A percentile compares a stretch with the other conserved stretches of the same genome.
Conservation (phyloP, 2,888 invertebrate genomes). For the Polietes domitor region DNA sequence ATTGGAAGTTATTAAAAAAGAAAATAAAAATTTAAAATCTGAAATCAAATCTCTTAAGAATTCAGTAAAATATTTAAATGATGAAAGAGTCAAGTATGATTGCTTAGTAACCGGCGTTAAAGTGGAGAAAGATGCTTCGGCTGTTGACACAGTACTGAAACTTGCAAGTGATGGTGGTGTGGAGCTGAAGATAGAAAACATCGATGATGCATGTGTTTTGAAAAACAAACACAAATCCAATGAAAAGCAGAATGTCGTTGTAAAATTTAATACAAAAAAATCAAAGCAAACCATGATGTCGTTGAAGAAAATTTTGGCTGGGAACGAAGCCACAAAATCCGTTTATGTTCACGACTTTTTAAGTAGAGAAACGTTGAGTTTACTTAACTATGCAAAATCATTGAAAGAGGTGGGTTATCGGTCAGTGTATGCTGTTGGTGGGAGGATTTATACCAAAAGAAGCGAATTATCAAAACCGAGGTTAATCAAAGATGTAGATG, state of each 20-base stretch:
- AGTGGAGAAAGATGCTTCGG: not conserved
- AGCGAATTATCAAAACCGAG: slow-evolving; percentile 2
- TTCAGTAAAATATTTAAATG: slow-evolving; percentile 6
- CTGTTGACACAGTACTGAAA: not conserved
- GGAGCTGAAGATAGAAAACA: slow-evolving; percentile 1
- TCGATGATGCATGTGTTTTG: slow-evolving; percentile 19
- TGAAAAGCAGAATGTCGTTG: not conserved
- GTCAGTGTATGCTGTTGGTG: not conserved
- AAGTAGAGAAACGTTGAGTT: slow-evolving; percentile 8
- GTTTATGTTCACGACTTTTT: slow-evolving; percentile 19
- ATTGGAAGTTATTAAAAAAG: too few species aligned
- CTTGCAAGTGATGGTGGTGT: slow-evolving; percentile 7
- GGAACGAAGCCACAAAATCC: not conserved
- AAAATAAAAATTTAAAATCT: not conserved
- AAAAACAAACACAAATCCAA: not conserved
- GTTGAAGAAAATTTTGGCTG: not conserved
- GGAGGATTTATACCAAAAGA: not conserved
- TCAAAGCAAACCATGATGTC: not conserved
- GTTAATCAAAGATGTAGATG: not conserved
- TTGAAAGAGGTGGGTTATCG: not conserved
- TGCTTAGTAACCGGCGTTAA: not conserved
- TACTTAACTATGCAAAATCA: slow-evolving; percentile 25
- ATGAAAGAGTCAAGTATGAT: not conserved
- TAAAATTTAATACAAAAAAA: not conserved
- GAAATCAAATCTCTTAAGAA: slow-evolving; percentile 10